Evolutionary conservation across 2,113 vertebrate species (phyloP).

Genomic region (Chrysochloris asiatica): DNA sequence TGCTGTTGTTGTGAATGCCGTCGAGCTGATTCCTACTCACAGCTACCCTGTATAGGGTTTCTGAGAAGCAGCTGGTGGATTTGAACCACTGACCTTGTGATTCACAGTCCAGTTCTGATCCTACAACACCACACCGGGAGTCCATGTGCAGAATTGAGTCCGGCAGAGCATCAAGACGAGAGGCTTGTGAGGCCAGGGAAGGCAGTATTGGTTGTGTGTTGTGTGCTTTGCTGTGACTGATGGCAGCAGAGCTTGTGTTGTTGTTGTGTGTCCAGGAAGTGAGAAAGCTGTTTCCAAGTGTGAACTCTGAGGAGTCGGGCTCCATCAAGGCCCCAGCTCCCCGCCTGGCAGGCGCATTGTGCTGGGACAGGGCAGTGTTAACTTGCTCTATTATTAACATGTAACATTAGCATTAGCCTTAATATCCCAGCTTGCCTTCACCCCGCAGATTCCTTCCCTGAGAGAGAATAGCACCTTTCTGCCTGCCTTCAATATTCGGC

Average conservation of each 20-base stretch:
- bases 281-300: conserved; percentile 47
- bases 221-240: not conserved
- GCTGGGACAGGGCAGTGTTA: conserved; percentile 49
- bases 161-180: rapidly evolving
- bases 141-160: not conserved
- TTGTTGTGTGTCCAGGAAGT: not conserved
- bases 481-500: conserved; percentile 69
- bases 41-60: too few relatives aligned
- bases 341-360: conserved; percentile 55
- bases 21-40: too few relatives aligned
- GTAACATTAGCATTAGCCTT: conserved; percentile 73
- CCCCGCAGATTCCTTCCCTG: conserved; percentile 66
- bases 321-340: conserved; percentile 54
- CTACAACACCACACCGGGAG: too few relatives aligned
- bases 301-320: conserved; percentile 10
- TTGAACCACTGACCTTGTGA: too few relatives aligned
- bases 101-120: too few relatives aligned
- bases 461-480: conserved; percentile 77
- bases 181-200: conserved; percentile 27
- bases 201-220: not conserved
- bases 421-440: conserved; percentile 63
- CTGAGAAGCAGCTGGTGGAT: too few relatives aligned
- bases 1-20: too few relatives aligned
- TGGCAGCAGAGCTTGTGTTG: not conserved
- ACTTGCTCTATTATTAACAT: conserved; percentile 70